Base-by-base conservation (phyloP, 2,797 vertebrate species). In the Perodicticus potto region DNA sequence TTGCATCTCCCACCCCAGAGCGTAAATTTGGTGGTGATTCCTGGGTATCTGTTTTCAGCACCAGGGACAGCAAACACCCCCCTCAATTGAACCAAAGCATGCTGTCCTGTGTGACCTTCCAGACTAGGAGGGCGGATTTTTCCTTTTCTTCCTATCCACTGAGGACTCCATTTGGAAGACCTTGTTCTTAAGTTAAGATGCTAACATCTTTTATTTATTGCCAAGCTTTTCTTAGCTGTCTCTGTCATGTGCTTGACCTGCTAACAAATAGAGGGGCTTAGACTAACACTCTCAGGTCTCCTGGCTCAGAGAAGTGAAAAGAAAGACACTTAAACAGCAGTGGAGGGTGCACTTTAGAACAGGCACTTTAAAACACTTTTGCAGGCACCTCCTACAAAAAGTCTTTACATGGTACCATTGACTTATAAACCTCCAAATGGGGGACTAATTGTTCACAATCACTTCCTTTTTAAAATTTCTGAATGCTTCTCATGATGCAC, bases 41-140 rank as follows among this genome's bases (percentile, higher is more conserved):
- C 6, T 32, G 32, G 27, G 8, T 61, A 0, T 65, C 49, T 70
- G 32, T 84, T 86, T 98, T 98, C 98, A 98, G 98, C 96, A 99
- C 98, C 98, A 82, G 78, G 98, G 98, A 99, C 98, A 98, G 98
- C 97, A 81, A n/a, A 83, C 23, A 0, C 0, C 22, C 49, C 2
- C 72, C 40, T 20, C 29, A 0, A 0, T 6, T 72, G 72, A 9
- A 34, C 0, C 37, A 16, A 29, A 9, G 86, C 25, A 3, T 55
- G 25, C 22, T 53, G 0, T 74, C 19, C 63, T 27, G 4, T 7
- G 76, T 34, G 16, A 55, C 14, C 89, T 93, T 69, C 29, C 34
- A 27, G 7, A 23, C 22, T 43, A 32, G 34, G 40, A 77, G 32
- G 27, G 16, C 13, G 37, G 23, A 12, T 4, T 70, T 67, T 32